Evolutionary conservation across 2,888 invertebrate species (phyloP).

Genomic region (Leptinotarsa tumamoca): DNA sequence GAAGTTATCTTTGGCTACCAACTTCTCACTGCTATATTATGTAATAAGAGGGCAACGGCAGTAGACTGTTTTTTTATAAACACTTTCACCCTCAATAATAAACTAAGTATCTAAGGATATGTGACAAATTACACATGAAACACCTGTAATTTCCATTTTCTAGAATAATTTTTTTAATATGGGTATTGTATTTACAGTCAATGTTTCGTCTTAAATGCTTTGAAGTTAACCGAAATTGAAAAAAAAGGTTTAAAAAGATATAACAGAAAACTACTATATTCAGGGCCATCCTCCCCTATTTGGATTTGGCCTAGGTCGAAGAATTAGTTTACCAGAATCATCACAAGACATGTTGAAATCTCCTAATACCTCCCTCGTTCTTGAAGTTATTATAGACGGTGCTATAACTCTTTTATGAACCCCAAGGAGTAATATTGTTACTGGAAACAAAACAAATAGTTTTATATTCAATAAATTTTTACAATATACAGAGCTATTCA

Average conservation of each 20-base stretch:
- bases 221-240: neutral
- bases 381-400: conserved; percentile 93
- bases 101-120: too few species aligned
- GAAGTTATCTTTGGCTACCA: too few species aligned
- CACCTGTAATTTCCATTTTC: neutral
- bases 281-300: conserved; percentile 59
- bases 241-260: neutral
- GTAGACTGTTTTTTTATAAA: too few species aligned
- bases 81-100: too few species aligned
- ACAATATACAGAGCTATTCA: too few species aligned
- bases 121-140: too few species aligned
- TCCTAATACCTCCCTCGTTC: conserved; percentile 88
- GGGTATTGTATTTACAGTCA: neutral
- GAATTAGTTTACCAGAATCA: conserved; percentile 94
- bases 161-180: neutral
- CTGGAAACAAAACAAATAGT: conserved; percentile 65
- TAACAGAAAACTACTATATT: conserved; percentile 44
- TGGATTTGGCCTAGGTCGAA: conserved; percentile 84
- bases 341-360: conserved; percentile 99
- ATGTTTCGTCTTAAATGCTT: neutral
- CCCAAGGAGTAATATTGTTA: conserved; percentile 89
- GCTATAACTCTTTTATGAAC: conserved; percentile 97
- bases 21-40: too few species aligned
- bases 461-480: neutral
- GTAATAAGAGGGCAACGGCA: too few species aligned